These are phyloP conservation scores for Ganaspis brasiliensis DNA, from an alignment of 2,888 invertebrate genomes.

Conservation along the genomic window DNA sequence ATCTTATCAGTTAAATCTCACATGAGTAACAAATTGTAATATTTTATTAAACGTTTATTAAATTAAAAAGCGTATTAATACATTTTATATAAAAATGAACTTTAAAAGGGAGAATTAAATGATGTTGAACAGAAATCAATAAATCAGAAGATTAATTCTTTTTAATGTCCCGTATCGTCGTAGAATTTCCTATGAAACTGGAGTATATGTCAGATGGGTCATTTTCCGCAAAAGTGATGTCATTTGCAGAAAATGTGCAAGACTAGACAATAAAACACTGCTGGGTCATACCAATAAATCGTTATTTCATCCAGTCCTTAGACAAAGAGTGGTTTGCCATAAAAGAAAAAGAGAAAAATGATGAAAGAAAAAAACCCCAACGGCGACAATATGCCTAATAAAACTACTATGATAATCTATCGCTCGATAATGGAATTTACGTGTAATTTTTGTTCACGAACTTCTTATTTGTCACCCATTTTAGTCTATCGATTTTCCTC, in stretches of 20 bases:
- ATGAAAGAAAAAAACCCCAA: conserved; percentile 26
- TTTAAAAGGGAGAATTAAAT: background rate
- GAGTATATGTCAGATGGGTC: background rate
- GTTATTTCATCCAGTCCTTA: conserved; percentile 11
- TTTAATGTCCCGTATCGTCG: conserved; percentile 12
- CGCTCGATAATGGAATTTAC: conserved; percentile 59
- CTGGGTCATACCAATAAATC: conserved; percentile 21
- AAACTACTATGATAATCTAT: conserved; percentile 22
- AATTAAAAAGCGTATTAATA: too few species aligned
- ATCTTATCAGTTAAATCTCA: too few species aligned
- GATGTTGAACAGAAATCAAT: background rate
- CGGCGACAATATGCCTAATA: conserved; percentile 37
- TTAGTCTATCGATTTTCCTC: conserved; percentile 2
- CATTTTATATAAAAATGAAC: too few species aligned
- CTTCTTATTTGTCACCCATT: conserved; percentile 9
- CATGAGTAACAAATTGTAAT: too few species aligned
- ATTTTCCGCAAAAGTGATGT: conserved; percentile 13
- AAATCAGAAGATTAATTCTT: conserved; percentile 3
- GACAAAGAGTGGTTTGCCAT: conserved; percentile 43
- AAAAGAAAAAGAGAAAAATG: conserved; percentile 15
- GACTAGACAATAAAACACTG: conserved; percentile 27
- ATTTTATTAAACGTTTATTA: too few species aligned
- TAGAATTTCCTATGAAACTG: conserved; percentile 13
- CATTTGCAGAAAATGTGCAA: conserved; percentile 33
- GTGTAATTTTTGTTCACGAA: conserved; percentile 57